A percentile compares a stretch with the other conserved stretches of the same genome.
These are phyloP conservation scores for Oxystoma pomonae DNA, from an alignment of 2,888 invertebrate genomes.

Conservation along the genomic window DNA sequence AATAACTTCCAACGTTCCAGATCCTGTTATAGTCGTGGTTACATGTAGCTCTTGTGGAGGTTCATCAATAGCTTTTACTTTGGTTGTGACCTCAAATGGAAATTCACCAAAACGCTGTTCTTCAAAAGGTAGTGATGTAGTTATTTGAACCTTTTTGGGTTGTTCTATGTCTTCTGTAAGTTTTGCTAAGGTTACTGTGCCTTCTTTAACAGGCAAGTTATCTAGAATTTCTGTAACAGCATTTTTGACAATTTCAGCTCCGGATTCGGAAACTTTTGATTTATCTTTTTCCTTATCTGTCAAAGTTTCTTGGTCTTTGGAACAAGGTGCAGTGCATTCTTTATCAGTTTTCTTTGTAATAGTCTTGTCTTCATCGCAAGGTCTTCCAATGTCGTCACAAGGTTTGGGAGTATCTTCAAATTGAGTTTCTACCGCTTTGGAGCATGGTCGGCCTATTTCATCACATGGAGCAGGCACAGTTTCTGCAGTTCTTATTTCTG, in stretches of 20 bases:
- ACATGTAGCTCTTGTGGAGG: slow-evolving; percentile 37
- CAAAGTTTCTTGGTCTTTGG: slow-evolving; percentile 1
- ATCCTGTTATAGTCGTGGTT: slow-evolving; percentile 40
- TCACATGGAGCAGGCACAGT: neutral
- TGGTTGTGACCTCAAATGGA: slow-evolving; percentile 32
- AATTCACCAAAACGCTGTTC: slow-evolving; percentile 22
- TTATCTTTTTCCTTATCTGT: neutral
- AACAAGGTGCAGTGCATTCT: slow-evolving; percentile 15
- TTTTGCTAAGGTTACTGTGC: neutral
- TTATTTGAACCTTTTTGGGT: neutral
- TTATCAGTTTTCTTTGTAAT: slow-evolving; percentile 6
- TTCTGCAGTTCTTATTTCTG: neutral
- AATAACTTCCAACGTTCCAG: slow-evolving; percentile 42
- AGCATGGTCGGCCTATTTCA: slow-evolving; percentile 6
- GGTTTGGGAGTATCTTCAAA: neutral
- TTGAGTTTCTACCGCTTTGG: neutral
- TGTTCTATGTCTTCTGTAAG: neutral
- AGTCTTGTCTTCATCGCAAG: neutral
- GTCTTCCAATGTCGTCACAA: neutral
- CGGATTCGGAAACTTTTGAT: neutral
- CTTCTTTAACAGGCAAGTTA: neutral
- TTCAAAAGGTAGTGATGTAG: neutral
- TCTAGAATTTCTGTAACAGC: neutral
- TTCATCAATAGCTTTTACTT: slow-evolving; percentile 31
- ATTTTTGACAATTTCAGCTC: neutral